Percentiles rank a stretch among this genome's conserved stretches.
These are phyloP conservation scores for Sinohyriopsis cumingii DNA, from an alignment of 2,888 invertebrate genomes.

Conservation along the genomic window DNA sequence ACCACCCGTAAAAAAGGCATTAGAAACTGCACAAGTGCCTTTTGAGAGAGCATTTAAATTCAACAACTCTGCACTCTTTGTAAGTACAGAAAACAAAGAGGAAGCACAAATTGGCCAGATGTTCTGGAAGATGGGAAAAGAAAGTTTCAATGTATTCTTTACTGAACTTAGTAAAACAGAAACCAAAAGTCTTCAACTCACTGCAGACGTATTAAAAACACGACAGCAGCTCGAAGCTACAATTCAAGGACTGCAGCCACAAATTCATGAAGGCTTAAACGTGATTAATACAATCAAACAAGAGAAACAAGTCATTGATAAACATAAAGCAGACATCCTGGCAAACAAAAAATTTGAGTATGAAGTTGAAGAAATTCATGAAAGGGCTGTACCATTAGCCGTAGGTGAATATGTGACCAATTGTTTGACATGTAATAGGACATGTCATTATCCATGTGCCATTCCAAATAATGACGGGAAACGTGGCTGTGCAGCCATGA, in stretches of 20 bases:
- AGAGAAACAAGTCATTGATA: neutral
- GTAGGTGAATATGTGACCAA: neutral
- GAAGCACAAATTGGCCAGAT: slow-evolving; percentile 12
- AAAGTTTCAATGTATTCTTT: slow-evolving; percentile 3
- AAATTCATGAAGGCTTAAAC: slow-evolving; percentile 1
- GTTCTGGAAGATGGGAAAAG: slow-evolving; percentile 19
- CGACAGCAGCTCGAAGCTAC: slow-evolving; percentile 1
- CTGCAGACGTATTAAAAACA: slow-evolving; percentile 4
- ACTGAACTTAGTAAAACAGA: neutral
- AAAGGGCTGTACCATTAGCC: neutral
- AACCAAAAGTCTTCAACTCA: slow-evolving; percentile 3
- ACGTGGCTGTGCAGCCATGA: slow-evolving; percentile 4
- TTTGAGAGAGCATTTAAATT: slow-evolving; percentile 19
- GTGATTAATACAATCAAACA: slow-evolving; percentile 5
- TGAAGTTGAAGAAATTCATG: neutral
- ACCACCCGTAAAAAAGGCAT: slow-evolving; percentile 33
- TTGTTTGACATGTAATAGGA: neutral
- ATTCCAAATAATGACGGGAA: slow-evolving; percentile 4
- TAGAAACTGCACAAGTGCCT: slow-evolving; percentile 21
- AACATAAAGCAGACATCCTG: slow-evolving; percentile 1
- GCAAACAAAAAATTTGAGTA: slow-evolving; percentile 8
- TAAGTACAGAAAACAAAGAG: slow-evolving; percentile 8
- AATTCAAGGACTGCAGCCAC: slow-evolving; percentile 4
- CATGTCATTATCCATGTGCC: slow-evolving; percentile 2
- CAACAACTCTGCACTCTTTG: slow-evolving; percentile 36